Evolutionary conservation across 1,140 invertebrate species (phyloP), one percentile per base, ranked within the genome.

Genomic region (Telenomus remus): DNA sequence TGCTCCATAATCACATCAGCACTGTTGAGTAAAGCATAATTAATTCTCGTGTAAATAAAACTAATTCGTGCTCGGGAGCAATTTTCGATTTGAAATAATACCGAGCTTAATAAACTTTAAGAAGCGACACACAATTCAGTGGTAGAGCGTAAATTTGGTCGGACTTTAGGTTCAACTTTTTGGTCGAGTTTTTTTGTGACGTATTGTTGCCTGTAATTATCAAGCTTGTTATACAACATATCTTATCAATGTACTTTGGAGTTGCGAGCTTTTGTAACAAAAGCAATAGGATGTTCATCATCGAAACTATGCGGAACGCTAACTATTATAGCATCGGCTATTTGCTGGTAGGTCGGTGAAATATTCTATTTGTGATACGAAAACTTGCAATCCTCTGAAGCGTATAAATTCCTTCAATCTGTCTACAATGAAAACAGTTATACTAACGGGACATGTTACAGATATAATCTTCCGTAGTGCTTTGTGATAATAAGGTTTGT

Each of bases 251-350:
- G 37, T 66, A 79, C 87, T 74, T 75, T 79, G 10, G 46, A 71
- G 64, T 90, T 89, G 5, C 86, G 68, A 0, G 92, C 91, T 11
- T 93, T 87, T 78, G 60, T 50, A 42, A 75, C 72, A 57, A 92
- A 92, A 0, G 92, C 93, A 68, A 91, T 91, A 0, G 95, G 94
- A 2, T 91, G 87, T 88, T 97, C 95, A 1, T 95, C 95, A 53
- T 89, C 88, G 15, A 89, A 85, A 0, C 89, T 85, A 81, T 96
- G 91, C 0, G 93, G 90, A n/a, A 95, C 88, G 1, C 95, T 95
- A 65, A 97, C 89, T 0, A 97, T 95, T 0, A 93, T 95, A 0
- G 91, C 94, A 78, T 96, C 95, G 6, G 87, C 80, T 0, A 97
- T 86, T 44, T 90, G 90, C 0, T 92, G 71, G 39, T 81, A 37